phyloP scores from a whole-genome alignment of 1,140 invertebrate species.

The Sycophila sp. region DNA sequence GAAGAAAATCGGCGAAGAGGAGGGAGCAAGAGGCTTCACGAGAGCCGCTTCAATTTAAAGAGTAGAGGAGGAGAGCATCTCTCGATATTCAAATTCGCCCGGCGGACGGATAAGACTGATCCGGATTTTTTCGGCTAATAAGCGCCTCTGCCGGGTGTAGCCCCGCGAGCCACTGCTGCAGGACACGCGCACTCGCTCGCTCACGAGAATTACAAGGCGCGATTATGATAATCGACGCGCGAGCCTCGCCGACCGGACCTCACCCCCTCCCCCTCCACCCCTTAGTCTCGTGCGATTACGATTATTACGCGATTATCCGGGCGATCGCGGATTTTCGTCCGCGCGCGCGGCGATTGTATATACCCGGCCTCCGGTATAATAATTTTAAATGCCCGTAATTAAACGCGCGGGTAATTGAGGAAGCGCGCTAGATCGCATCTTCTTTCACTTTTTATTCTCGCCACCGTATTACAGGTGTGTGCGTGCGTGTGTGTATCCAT shows the following conservation, averaged over 20 bases:
- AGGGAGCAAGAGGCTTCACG: too few species aligned
- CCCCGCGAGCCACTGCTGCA: constrained; percentile 4
- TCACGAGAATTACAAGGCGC: constrained; percentile 61
- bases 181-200: constrained; percentile 5
- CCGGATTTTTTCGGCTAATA: constrained; percentile 35
- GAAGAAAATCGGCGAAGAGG: neutral
- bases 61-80: too few species aligned
- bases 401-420: neutral
- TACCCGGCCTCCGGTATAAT: constrained; percentile 5
- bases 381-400: constrained; percentile 18
- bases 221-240: constrained; percentile 65
- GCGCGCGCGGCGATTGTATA: neutral
- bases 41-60: constrained; percentile 35
- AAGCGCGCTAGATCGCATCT: constrained; percentile 4
- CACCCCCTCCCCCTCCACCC: neutral
- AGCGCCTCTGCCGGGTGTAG: constrained; percentile 8
- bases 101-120: constrained; percentile 36
- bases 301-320: constrained; percentile 31
- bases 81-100: constrained; percentile 39
- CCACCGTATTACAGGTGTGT: constrained; percentile 10
- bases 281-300: constrained; percentile 18
- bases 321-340: constrained; percentile 15
- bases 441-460: constrained; percentile 36
- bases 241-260: constrained; percentile 43
- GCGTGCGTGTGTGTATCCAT: neutral